Base-by-base conservation (phyloP, 1,140 invertebrate genomes). In the Drosophila navojoa region DNA sequence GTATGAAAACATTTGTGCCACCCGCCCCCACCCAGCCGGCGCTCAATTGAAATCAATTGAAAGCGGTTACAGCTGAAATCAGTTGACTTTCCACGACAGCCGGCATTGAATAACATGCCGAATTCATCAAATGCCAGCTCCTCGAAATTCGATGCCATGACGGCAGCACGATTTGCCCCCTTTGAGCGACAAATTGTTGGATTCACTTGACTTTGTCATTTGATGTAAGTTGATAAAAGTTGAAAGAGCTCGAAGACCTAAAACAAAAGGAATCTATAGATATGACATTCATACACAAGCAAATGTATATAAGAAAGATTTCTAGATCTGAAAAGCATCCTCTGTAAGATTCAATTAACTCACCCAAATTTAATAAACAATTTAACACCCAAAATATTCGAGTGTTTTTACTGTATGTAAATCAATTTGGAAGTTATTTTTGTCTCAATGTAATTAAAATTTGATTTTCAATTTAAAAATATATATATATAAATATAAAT, bases 41-140 rank as follows among this genome's bases (percentile, higher is more conserved):
- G 11, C 35, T 66, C 76, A 87, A 86, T 86, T 86, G 69, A 86
- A 73, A 69, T 79, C 74, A 86, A 86, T 86, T 86, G 79, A 82
- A 87, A 54, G 55, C 82, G 61, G 54, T 73, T 63, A 70, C 63
- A 78, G 78, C 71, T 78, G 57, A 86, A 85, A 72, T 81, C 82
- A 78, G 67, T 78, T 74, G 63, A 62, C 72, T 53, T 42, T 40
- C 50, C 40, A 63, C 64, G 15, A 32, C 4, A 4, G 57, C 54
- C 38, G 53, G 71, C 66, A 87, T 82, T 81, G 71, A 76, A 76
- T 87, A 60, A 82, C 81, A 45, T 27, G 32, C 52, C 54, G 63
- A 81, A 79, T 86, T 79, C 58, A 68, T 76, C 22, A 72, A 81
- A 81, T 82, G 49, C 50, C 63, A 78, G 66, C 52, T 81, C 77